These are phyloP conservation scores for Syritta pipiens DNA, from an alignment of 2,888 invertebrate species.

Conservation along the genomic window DNA sequence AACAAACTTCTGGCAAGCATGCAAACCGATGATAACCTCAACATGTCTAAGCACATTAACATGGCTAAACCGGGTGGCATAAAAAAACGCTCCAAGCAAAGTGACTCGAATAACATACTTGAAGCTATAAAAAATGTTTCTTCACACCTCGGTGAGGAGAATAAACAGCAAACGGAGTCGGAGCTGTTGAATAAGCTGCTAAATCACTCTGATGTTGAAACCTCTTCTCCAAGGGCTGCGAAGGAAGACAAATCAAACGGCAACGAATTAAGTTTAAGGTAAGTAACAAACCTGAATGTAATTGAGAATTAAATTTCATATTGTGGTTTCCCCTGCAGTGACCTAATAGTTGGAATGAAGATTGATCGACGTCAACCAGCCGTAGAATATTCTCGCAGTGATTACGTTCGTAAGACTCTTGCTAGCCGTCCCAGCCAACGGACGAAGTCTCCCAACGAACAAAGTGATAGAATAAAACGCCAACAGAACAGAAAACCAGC, in stretches of 20 bases:
- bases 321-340: conserved; percentile 80
- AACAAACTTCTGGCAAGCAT: conserved; percentile 77
- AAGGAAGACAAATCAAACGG: conserved; percentile 23
- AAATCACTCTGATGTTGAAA: conserved; percentile 75
- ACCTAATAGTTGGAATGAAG: conserved; percentile 88
- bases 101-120: conserved; percentile 73
- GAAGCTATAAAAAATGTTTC: conserved; percentile 87
- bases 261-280: conserved; percentile 75
- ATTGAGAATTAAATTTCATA: background rate
- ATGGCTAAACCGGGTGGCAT: conserved; percentile 75
- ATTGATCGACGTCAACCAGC: conserved; percentile 81
- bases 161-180: conserved; percentile 84
- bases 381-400: conserved; percentile 73
- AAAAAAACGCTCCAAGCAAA: conserved; percentile 69
- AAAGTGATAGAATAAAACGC: background rate
- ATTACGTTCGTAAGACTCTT: conserved; percentile 78
- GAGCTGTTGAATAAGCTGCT: conserved; percentile 86
- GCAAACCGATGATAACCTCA: conserved; percentile 73
- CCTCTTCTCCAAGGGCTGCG: background rate
- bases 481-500: conserved; percentile 66
- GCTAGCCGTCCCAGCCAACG: conserved; percentile 64
- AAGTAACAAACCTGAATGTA: no score
- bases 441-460: background rate
- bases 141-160: conserved; percentile 83
- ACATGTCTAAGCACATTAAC: conserved; percentile 66